A percentile compares a stretch with the other conserved stretches of the same genome.
phyloP scores from a whole-genome alignment of 2,113 vertebrate species.

The Zonotrichia leucophrys region DNA sequence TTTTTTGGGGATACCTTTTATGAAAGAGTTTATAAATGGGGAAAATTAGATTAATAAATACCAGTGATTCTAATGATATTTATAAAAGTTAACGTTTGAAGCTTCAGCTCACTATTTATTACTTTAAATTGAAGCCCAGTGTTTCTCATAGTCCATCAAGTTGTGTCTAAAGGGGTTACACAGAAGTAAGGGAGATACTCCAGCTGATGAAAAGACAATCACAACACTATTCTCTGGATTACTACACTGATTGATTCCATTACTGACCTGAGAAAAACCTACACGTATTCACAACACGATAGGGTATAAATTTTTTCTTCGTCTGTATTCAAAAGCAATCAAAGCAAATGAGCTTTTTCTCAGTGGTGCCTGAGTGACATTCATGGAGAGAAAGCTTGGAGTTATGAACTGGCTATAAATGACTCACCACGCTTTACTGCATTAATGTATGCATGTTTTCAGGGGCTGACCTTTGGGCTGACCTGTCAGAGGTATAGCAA shows the following conservation, averaged over 20 bases:
- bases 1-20: not conserved
- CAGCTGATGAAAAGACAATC: not conserved
- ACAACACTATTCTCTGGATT: not conserved
- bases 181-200: not conserved
- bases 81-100: not conserved
- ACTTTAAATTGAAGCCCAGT: not conserved
- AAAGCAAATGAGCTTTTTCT: conserved; percentile 6
- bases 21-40: not conserved
- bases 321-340: not conserved
- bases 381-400: not conserved
- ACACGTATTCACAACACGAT: not conserved
- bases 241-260: not conserved
- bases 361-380: not conserved
- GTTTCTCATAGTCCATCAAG: not conserved
- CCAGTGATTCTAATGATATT: not conserved
- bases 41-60: not conserved
- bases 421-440: not conserved
- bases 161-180: not conserved
- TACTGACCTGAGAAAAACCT: not conserved
- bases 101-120: not conserved
- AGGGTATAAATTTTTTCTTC: not conserved
- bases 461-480: conserved; percentile 51
- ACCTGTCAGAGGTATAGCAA: conserved; percentile 53
- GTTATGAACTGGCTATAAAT: conserved; percentile 5
- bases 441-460: conserved; percentile 42